Base-by-base conservation (phyloP, 2,113 vertebrate species). In the Leptobrachium ailaonicum region DNA sequence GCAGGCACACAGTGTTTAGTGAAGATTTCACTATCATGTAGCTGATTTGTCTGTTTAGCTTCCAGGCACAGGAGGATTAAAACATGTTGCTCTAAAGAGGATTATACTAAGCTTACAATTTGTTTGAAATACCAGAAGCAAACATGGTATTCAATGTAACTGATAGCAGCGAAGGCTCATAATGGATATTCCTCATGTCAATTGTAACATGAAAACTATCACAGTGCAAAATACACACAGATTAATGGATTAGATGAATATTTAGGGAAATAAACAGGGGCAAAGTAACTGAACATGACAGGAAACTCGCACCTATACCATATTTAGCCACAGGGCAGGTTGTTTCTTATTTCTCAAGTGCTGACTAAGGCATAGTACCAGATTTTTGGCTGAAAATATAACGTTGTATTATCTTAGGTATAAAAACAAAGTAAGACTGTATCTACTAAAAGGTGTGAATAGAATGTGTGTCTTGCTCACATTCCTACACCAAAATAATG, bases 1-100 rank as follows among this genome's bases (percentile, higher is more conserved):
- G 20, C 20, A 32, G 20, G 20, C 20, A 32, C 20, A 32, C 20
- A 32, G 20, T 32, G 4, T 82, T 68, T 71, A 72, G 60, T 74
- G 40, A 72, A 76, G 43, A 60, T 66, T 43, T 54, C 40, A 40
- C 20, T 76, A 47, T 71, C 8, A 77, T 76, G 64, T 40, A 9
- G 40, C 79, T 43, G 40, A 12, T 14, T 45, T 32, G 81, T 62
- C 64, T 67, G 58, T 40, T 80, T 83, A 83, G 82, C 83, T 86
- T 85, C 85, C 68, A 74, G 82, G 83, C 88, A 88, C 83, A 75
- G 82, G 82, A 66, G 85, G 80, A 84, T 84, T 72, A 84, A 87
- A 88, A 87, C 73, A 82, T 87, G 75, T 75, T 82, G 63, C 82
- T 86, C 83, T 88, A 87, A 87, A 84, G 84, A 85, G 75, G 84